Evolutionary conservation across 2,797 vertebrate genomes (phyloP).

Genomic region (Hozukius guyotensis): DNA sequence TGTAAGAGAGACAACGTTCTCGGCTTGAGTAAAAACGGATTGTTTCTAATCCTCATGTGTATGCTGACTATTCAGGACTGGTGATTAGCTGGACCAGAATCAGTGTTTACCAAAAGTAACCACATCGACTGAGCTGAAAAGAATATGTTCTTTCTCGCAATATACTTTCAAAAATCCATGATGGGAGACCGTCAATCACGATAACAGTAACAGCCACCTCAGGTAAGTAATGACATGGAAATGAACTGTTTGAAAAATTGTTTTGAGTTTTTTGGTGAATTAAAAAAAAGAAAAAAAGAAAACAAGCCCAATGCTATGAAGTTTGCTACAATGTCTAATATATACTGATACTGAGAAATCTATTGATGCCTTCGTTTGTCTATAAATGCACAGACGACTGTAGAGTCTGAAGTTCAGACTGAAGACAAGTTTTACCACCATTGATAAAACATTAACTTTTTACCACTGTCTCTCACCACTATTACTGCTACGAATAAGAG

Average conservation of each 20-base stretch:
- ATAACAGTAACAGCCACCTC: background rate
- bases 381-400: background rate
- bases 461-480: background rate
- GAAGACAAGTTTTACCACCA: background rate
- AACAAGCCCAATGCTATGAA: too few relatives aligned
- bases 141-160: background rate
- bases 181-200: rapidly evolving
- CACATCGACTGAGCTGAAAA: background rate
- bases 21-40: background rate
- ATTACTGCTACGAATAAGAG: background rate
- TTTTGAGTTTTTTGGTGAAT: too few relatives aligned
- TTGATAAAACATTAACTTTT: background rate
- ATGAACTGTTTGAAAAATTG: too few relatives aligned
- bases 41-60: background rate
- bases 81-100: background rate
- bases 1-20: rapidly evolving
- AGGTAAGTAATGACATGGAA: background rate
- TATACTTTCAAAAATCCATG: background rate
- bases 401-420: background rate
- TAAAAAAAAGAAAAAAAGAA: too few relatives aligned
- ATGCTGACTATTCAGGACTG: background rate
- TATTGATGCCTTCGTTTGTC: background rate
- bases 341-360: background rate
- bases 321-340: too few relatives aligned
- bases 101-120: background rate